Evolutionary conservation across 2,888 invertebrate genomes (phyloP).

Genomic region (Mechanitis messenoides): DNA sequence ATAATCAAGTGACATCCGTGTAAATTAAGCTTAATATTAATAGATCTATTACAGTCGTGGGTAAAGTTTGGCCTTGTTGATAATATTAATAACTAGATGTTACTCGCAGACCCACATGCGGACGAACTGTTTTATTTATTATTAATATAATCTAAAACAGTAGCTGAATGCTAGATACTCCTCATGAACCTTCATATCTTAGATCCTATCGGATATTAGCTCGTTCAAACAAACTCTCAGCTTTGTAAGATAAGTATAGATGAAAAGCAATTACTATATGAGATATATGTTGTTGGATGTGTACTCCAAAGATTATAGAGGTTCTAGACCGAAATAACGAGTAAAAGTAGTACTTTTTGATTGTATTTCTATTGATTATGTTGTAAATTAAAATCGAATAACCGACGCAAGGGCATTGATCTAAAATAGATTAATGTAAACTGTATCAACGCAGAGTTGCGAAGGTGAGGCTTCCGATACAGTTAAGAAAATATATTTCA

Average conservation of each 20-base stretch:
- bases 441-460: neutral
- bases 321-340: neutral
- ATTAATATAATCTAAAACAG: too few relatives aligned
- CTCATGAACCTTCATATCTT: too few relatives aligned
- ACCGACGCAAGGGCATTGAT: neutral
- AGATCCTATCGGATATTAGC: too few relatives aligned
- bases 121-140: too few relatives aligned
- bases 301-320: neutral
- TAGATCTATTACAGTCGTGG: slow-evolving; percentile 20
- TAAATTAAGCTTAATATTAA: slow-evolving; percentile 25
- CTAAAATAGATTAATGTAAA: neutral
- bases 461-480: neutral
- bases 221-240: too few relatives aligned
- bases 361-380: neutral
- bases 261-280: neutral
- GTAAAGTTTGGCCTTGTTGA: slow-evolving; percentile 14
- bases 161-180: too few relatives aligned
- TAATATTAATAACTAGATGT: neutral
- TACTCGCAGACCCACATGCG: too few relatives aligned
- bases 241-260: too few relatives aligned
- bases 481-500: neutral
- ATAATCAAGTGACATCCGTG: slow-evolving; percentile 24
- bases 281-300: neutral
- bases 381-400: neutral
- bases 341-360: neutral